These are phyloP conservation scores for Syngnathus acus DNA, from an alignment of 2,797 vertebrate genomes.

Conservation along the genomic window DNA sequence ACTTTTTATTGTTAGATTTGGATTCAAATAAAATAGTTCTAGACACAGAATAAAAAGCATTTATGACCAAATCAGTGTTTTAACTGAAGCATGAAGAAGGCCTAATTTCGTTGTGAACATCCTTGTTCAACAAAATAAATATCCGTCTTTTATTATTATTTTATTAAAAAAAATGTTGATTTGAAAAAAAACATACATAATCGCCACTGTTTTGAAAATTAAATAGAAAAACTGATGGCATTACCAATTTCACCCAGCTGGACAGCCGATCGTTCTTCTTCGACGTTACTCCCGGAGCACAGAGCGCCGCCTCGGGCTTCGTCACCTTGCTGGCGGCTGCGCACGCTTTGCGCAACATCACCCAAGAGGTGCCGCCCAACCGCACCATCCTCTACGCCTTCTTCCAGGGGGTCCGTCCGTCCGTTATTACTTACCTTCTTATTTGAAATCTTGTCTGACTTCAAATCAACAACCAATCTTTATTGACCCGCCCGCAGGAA, in stretches of 20 bases:
- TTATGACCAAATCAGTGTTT: no score
- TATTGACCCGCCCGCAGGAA: conserved; percentile 67
- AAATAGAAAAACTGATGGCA: no score
- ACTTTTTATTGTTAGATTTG: no score
- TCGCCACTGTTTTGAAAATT: no score
- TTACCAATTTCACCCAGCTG: conserved; percentile 58
- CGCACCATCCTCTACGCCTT: conserved; percentile 84
- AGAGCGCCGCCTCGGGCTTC: conserved; percentile 78
- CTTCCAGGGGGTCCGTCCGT: conserved; percentile 91
- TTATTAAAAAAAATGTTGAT: no score
- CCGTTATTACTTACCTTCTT: not conserved
- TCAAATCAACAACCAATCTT: not conserved
- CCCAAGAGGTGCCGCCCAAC: conserved; percentile 50
- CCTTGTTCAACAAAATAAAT: no score
- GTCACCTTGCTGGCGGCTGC: conserved; percentile 82
- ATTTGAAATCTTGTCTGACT: not conserved
- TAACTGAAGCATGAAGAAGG: no score
- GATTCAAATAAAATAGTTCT: no score
- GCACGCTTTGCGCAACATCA: conserved; percentile 68
- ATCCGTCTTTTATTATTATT: no score
- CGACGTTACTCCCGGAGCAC: conserved; percentile 80
- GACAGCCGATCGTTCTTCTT: conserved; percentile 94
- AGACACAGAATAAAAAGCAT: no score
- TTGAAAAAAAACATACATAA: no score
- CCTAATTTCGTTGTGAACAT: no score